Percentiles rank a stretch among this genome's conserved stretches.
Conservation (phyloP, 2,113 vertebrate species). For the Tylochromis polylepis region DNA sequence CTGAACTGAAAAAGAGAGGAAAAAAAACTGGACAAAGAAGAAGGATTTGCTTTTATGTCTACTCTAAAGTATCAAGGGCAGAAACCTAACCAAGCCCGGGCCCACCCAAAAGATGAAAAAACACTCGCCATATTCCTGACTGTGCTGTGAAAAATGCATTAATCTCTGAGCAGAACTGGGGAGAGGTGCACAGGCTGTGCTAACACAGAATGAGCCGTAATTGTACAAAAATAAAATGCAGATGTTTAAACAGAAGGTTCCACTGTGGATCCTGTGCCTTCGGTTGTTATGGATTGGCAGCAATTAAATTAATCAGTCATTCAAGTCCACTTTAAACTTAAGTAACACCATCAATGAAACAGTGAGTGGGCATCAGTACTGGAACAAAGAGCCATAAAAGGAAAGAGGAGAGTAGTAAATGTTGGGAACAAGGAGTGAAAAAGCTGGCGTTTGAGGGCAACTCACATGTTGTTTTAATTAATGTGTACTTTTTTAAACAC, state of each 20-base stretch:
- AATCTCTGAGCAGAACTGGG: background rate
- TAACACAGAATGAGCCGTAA: background rate
- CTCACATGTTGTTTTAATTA: background rate
- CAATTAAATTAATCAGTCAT: background rate
- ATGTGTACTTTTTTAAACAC: background rate
- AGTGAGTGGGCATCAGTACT: background rate
- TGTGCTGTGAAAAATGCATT: background rate
- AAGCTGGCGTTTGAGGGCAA: background rate
- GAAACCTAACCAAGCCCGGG: background rate
- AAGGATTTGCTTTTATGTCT: slow-evolving; percentile 18
- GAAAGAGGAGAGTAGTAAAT: background rate
- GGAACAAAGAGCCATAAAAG: background rate
- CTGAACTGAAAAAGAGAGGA: background rate
- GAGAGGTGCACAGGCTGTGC: background rate
- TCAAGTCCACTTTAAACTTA: background rate
- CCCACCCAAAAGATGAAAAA: slow-evolving; percentile 42
- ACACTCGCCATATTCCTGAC: background rate
- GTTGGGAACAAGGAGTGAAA: background rate
- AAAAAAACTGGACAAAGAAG: background rate
- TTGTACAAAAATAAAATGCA: background rate
- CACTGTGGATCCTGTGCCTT: background rate
- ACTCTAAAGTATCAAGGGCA: background rate
- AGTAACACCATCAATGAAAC: background rate
- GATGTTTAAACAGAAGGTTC: background rate
- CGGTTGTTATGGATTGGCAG: background rate